Evolutionary conservation across 2,113 vertebrate genomes (phyloP).

Genomic region (Crotophaga sulcirostris): DNA sequence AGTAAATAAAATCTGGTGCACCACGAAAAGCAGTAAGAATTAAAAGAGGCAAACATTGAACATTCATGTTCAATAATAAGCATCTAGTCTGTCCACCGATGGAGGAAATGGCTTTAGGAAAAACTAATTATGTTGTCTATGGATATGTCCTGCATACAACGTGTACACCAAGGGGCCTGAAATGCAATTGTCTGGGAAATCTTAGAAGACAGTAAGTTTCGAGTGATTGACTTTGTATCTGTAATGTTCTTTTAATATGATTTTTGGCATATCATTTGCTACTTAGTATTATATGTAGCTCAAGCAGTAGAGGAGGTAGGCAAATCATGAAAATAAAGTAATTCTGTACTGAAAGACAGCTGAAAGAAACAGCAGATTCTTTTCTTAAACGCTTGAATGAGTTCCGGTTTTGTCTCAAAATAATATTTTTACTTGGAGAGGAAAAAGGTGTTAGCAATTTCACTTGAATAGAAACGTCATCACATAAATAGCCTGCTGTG

Average conservation of each 20-base stretch:
- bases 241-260: conserved; percentile 10
- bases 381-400: conserved; percentile 10
- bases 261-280: background rate
- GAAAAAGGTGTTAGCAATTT: conserved; percentile 47
- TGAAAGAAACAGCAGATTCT: background rate
- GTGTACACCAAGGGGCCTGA: background rate
- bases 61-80: background rate
- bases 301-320: background rate
- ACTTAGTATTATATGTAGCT: background rate
- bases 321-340: background rate
- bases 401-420: conserved; percentile 25
- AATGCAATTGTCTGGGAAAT: conserved; percentile 1
- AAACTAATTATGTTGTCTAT: background rate
- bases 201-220: background rate
- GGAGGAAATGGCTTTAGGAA: background rate
- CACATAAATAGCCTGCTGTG: background rate
- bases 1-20: background rate
- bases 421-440: background rate
- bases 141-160: background rate
- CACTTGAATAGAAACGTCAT: background rate
- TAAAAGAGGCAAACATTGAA: background rate
- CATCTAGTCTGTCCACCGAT: background rate
- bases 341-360: background rate
- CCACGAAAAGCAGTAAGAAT: background rate
- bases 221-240: conserved; percentile 12